These are phyloP conservation scores for Epinephelus moara DNA, from an alignment of 2,113 vertebrate genomes.

Conservation along the genomic window DNA sequence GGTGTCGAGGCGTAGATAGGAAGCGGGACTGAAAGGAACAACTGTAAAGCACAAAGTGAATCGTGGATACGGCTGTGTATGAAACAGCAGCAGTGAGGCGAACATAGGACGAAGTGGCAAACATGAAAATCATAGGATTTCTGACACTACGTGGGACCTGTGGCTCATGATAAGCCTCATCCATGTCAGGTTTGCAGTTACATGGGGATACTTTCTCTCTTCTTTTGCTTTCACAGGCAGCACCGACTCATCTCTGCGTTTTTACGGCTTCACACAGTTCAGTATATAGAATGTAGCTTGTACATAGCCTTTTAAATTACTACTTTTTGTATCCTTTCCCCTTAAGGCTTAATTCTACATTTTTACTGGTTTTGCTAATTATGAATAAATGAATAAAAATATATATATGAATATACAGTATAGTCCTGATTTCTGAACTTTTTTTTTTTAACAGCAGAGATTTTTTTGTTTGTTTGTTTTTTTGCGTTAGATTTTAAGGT, in stretches of 20 bases:
- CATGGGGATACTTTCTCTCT: conserved; percentile 85
- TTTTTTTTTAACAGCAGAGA: conserved; percentile 53
- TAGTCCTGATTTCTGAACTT: conserved; percentile 71
- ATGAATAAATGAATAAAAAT: conserved; percentile 81
- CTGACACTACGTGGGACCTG: conserved; percentile 68
- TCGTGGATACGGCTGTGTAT: not conserved
- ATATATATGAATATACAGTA: conserved; percentile 78
- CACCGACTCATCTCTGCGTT: conserved; percentile 85
- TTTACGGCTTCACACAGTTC: conserved; percentile 82
- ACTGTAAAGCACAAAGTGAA: conserved; percentile 83
- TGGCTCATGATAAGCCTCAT: conserved; percentile 80
- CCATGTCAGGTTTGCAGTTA: conserved; percentile 72
- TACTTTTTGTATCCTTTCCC: conserved; percentile 92
- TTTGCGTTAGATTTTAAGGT: conserved; percentile 79
- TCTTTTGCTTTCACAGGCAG: conserved; percentile 91
- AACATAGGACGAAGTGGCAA: not conserved
- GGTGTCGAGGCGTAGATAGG: conserved; percentile 57
- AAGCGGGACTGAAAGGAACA: conserved; percentile 59
- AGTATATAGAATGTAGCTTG: conserved; percentile 97
- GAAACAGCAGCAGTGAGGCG: not conserved
- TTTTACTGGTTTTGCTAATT: conserved; percentile 90
- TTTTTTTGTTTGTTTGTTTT: conserved; percentile 58
- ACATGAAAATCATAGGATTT: conserved; percentile 20
- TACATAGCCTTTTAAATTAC: conserved; percentile 98
- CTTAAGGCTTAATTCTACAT: conserved; percentile 89